Evolutionary conservation across 92 coral and sea anemone genomes (phyloP), one percentile per base, ranked within the genome.

Genomic region (Epizoanthus illoricatus): DNA sequence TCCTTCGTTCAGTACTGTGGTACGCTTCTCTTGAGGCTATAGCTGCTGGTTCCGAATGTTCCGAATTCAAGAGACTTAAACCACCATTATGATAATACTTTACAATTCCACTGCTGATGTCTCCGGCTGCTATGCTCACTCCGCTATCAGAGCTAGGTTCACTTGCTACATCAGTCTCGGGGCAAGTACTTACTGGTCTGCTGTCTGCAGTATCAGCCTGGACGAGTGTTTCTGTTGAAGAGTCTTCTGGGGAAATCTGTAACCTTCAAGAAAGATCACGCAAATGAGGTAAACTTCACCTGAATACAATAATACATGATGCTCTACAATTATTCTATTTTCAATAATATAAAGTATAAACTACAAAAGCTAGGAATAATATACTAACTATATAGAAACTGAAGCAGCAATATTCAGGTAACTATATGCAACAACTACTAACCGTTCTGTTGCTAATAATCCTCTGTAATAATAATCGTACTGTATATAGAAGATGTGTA

Each of bases 221-320:
- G 8, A 15, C 45, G 57, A 28, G 8, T 59, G 21, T 5, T 58
- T 21, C 45, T 0, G 11, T 52, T 16, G 80, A 75, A 75, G 12
- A 18, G 20, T 59, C 81, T 9, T 15, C 56, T 59, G 19, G 17
- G 43, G 40, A 40, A 19, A 76, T 23, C 15, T n/a, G 36, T 17
- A 60, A 60, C 69, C 81, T 76, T 65, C 4, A 65, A 65, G 56
- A 52, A 52, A 52, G 11, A 52, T 52, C 56, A 52, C 56, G 10
- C 56, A 52, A 13, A 52, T 52, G 3, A 52, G 56, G 56, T 52
- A 52, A 52, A 52, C 16, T 2, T 13, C 2, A 28, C 1, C 36
- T 28, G 36, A 28, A 28, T 28, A 1, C 36, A 28, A 28, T 28
- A 28, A 28, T 28, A 28, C 36, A 0, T 28, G 2, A 28, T 28